Evolutionary conservation across 1,140 invertebrate species (phyloP).

Genomic region (Leptonema lineaticorne): DNA sequence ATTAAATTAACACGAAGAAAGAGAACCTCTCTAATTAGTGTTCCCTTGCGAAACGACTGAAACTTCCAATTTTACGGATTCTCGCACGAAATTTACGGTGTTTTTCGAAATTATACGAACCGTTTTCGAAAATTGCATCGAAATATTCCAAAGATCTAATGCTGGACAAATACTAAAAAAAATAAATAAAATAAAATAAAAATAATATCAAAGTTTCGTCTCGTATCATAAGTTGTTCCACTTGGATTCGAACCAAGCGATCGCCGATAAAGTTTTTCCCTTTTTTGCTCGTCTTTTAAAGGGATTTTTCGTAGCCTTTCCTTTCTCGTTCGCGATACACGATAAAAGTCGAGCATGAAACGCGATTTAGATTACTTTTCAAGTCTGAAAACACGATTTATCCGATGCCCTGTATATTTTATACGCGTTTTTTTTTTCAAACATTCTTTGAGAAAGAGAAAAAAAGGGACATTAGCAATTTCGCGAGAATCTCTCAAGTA

Average conservation of each 20-base stretch:
- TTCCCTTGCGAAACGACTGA: not conserved
- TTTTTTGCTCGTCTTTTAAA: conserved; percentile 29
- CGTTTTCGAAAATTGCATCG: too few species aligned
- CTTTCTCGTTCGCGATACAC: conserved; percentile 2
- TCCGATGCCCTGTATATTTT: not conserved
- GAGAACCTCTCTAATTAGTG: too few species aligned
- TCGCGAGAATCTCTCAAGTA: not conserved
- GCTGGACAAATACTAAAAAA: too few species aligned
- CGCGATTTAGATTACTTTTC: conserved; percentile 19
- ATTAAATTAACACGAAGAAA: too few species aligned
- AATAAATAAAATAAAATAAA: too few species aligned
- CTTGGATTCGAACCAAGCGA: conserved; percentile 40
- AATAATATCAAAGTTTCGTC: too few species aligned
- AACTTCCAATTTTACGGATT: too few species aligned
- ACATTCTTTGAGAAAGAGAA: too few species aligned
- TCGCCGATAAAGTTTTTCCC: conserved; percentile 39
- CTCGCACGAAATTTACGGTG: too few species aligned
- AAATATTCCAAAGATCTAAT: too few species aligned
- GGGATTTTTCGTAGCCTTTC: conserved; percentile 31
- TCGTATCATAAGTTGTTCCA: conserved; percentile 39
- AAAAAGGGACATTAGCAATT: conserved; percentile 13
- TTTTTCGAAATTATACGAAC: too few species aligned
- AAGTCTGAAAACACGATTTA: conserved; percentile 12
- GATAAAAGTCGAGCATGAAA: conserved; percentile 23
- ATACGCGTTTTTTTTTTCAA: too few species aligned